Percentiles rank a stretch among this genome's conserved stretches.
Evolutionary conservation across 2,888 invertebrate genomes (phyloP).

Genomic region (Suillia variegata): DNA sequence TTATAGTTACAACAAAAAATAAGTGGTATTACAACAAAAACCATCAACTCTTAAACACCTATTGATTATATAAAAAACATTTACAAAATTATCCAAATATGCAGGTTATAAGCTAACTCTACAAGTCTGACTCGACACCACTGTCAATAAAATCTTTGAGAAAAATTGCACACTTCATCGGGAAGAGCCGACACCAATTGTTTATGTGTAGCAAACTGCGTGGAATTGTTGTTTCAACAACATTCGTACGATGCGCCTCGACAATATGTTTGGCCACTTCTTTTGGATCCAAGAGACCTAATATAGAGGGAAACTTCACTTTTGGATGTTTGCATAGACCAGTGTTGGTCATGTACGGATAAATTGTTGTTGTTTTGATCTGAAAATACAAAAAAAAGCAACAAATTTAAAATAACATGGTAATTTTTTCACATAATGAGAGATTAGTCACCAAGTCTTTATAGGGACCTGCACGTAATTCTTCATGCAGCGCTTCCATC

Average conservation of each 20-base stretch:
- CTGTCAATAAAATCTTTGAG: constrained; percentile 72
- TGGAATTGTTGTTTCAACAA: constrained; percentile 70
- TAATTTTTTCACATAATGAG: neutral
- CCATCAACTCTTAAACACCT: too few relatives aligned
- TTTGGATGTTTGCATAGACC: constrained; percentile 80
- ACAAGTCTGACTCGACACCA: constrained; percentile 67
- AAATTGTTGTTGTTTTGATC: constrained; percentile 81
- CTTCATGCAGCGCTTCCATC: constrained; percentile 83
- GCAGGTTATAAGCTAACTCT: too few relatives aligned
- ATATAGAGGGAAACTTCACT: constrained; percentile 72
- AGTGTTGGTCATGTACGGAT: constrained; percentile 87
- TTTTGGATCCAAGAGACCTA: constrained; percentile 70
- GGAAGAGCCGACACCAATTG: constrained; percentile 66
- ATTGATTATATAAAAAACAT: too few relatives aligned
- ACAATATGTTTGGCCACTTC: constrained; percentile 72
- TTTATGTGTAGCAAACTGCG: constrained; percentile 66
- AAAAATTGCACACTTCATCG: constrained; percentile 63
- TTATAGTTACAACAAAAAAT: too few relatives aligned
- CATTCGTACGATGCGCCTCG: constrained; percentile 69
- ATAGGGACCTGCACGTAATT: constrained; percentile 67
- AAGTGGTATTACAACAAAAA: too few relatives aligned
- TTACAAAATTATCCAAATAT: too few relatives aligned
- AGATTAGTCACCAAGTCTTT: constrained; percentile 48
- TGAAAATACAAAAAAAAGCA: constrained; percentile 45
- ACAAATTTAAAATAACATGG: too few relatives aligned